phyloP scores from a whole-genome alignment of 1,140 invertebrate genomes.

The Ceratitis capitata region DNA sequence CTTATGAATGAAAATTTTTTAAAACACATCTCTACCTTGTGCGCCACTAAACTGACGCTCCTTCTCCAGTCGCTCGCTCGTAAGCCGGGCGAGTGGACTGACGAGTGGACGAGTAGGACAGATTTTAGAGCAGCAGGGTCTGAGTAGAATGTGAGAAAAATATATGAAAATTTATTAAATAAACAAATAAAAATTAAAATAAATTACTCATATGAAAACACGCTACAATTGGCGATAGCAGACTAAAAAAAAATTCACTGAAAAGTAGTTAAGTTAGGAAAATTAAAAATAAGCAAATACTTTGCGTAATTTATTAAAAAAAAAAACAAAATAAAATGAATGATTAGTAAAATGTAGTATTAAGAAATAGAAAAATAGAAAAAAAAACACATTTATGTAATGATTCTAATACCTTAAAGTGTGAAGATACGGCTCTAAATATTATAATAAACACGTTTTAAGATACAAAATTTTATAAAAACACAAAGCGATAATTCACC shows the following conservation, averaged over 20 bases:
- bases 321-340: no score
- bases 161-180: no score
- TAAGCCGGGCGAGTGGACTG: no score
- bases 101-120: not conserved
- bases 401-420: no score
- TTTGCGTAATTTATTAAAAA: not conserved
- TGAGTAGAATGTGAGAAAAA: not conserved
- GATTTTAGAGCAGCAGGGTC: not conserved
- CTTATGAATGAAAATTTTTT: conserved; percentile 58
- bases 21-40: conserved; percentile 31
- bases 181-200: not conserved
- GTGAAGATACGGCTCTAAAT: no score
- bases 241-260: not conserved
- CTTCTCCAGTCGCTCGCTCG: not conserved
- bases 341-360: not conserved
- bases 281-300: not conserved
- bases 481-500: no score
- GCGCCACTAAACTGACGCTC: not conserved
- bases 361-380: no score
- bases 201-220: not conserved
- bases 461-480: no score
- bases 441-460: no score
- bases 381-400: no score
- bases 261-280: conserved; percentile 46
- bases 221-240: conserved; percentile 17